Evolutionary conservation across 2,888 invertebrate genomes (phyloP).

Genomic region (Nemotelus nigrinus): DNA sequence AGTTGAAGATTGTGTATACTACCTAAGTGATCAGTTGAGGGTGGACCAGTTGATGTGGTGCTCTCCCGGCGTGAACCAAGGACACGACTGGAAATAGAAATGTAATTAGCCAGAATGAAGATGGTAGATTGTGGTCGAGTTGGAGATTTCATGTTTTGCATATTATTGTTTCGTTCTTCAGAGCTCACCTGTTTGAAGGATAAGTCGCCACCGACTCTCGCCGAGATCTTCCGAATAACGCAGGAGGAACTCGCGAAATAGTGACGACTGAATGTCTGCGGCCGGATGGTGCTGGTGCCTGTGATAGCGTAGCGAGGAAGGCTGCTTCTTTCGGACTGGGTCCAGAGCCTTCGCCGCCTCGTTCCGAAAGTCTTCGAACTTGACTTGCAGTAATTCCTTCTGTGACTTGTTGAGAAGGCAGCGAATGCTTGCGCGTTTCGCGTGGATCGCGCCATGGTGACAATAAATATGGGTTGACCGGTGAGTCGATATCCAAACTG

Average conservation of each 20-base stretch:
- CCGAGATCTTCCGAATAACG: constrained; percentile 79
- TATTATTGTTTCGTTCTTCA: background rate
- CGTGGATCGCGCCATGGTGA: constrained; percentile 82
- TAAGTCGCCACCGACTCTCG: constrained; percentile 85
- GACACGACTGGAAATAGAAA: constrained; percentile 38
- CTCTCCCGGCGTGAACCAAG: constrained; percentile 62
- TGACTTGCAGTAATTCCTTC: constrained; percentile 88
- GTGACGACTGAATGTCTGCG: constrained; percentile 87
- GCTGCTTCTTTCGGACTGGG: constrained; percentile 83
- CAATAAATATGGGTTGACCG: constrained; percentile 81
- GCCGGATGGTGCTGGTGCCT: constrained; percentile 78
- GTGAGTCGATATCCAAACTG: constrained; percentile 80
- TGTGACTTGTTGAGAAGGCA: constrained; percentile 85
- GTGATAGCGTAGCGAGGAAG: constrained; percentile 82
- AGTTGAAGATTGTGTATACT: constrained; percentile 85
- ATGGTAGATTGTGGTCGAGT: too few species aligned
- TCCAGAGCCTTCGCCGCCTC: constrained; percentile 79
- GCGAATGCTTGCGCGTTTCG: constrained; percentile 81
- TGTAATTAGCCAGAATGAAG: background rate
- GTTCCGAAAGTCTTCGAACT: constrained; percentile 83
- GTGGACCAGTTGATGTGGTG: constrained; percentile 70
- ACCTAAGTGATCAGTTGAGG: constrained; percentile 77
- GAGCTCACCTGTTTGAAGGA: constrained; percentile 69
- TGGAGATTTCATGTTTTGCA: too few species aligned
- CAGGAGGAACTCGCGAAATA: constrained; percentile 82